These are phyloP conservation scores for Pandemis cinnamomeana DNA, from an alignment of 2,888 invertebrate species.

Conservation along the genomic window DNA sequence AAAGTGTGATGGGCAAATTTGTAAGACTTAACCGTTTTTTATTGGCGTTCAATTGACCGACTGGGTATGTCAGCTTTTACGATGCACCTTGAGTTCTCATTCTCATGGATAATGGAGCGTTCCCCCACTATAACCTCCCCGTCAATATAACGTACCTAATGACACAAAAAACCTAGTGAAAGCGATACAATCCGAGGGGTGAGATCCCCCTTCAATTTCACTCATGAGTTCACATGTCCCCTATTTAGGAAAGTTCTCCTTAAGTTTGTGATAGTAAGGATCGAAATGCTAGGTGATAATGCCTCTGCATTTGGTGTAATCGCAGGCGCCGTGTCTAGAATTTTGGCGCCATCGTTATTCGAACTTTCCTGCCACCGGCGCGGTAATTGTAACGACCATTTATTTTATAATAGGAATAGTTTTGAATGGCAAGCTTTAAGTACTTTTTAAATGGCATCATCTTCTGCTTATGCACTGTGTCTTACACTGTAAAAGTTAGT, in stretches of 20 bases:
- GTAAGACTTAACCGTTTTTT: neutral
- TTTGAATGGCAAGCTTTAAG: neutral
- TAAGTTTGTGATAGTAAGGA: neutral
- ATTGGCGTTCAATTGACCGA: too few relatives aligned
- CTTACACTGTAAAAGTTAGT: too few relatives aligned
- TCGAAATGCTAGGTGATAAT: neutral
- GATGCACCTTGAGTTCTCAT: constrained; percentile 20
- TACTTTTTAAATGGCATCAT: neutral
- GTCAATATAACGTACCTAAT: constrained; percentile 12
- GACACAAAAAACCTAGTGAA: constrained; percentile 31
- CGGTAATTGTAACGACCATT: constrained; percentile 33
- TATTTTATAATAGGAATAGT: constrained; percentile 17
- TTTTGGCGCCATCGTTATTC: constrained; percentile 40
- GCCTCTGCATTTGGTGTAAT: constrained; percentile 1
- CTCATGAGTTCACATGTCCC: constrained; percentile 25
- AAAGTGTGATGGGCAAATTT: neutral
- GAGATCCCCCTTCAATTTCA: constrained; percentile 34
- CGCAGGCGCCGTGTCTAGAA: constrained; percentile 33
- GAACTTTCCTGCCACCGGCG: constrained; percentile 19
- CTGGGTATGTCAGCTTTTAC: too few relatives aligned
- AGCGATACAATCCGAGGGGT: constrained; percentile 36
- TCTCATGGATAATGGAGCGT: constrained; percentile 5
- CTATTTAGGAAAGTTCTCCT: neutral
- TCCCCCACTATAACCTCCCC: constrained; percentile 25
- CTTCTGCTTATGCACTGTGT: neutral